These are phyloP conservation scores for Tinea pellionella DNA, from an alignment of 2,888 invertebrate genomes.

Conservation along the genomic window DNA sequence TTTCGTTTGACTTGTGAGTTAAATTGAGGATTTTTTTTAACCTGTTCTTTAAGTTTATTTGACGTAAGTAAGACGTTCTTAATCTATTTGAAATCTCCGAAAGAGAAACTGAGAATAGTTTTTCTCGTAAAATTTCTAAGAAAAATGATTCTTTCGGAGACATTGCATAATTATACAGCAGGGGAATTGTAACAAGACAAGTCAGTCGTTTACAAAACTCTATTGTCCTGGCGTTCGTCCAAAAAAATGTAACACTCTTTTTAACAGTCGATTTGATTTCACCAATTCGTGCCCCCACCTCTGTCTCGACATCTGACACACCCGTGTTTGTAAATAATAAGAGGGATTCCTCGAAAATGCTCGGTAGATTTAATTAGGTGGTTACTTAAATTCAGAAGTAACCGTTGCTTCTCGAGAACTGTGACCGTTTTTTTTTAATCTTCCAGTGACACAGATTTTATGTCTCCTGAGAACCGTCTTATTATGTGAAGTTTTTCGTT, in stretches of 20 bases:
- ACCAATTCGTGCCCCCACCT: not conserved
- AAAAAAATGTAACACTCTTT: conserved; percentile 3
- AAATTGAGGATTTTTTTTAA: no score
- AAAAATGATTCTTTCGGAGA: not conserved
- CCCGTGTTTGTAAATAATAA: not conserved
- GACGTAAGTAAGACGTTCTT: not conserved
- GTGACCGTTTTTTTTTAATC: conserved; percentile 22
- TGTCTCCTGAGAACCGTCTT: conserved; percentile 26
- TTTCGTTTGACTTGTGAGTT: no score
- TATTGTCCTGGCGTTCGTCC: not conserved
- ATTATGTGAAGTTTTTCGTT: conserved; percentile 1
- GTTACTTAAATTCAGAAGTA: conserved; percentile 24
- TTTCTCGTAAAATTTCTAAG: not conserved
- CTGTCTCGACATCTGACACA: conserved; percentile 2
- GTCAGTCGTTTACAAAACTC: conserved; percentile 9
- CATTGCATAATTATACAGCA: not conserved
- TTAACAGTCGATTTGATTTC: conserved; percentile 8
- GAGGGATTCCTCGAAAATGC: conserved; percentile 22
- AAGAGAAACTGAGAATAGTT: no score
- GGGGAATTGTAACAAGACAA: conserved; percentile 11
- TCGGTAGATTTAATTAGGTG: conserved; percentile 23
- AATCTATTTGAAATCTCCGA: not conserved
- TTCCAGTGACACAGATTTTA: conserved; percentile 31
- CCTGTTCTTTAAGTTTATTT: no score
- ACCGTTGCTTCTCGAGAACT: conserved; percentile 26